These are phyloP conservation scores for Okamejei kenojei DNA, from an alignment of 2,797 vertebrate genomes.

Conservation along the genomic window DNA sequence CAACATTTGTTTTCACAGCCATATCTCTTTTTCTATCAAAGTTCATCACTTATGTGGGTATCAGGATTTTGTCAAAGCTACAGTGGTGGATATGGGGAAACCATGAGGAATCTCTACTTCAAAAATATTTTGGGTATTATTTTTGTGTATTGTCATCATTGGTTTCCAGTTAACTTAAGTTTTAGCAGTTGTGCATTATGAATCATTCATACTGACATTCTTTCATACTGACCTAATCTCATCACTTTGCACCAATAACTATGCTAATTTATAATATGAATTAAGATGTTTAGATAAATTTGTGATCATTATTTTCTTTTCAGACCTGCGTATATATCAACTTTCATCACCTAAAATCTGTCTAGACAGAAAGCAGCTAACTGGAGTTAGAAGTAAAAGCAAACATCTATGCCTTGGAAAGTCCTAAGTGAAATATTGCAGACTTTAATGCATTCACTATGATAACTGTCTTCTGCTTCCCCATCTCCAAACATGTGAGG, in stretches of 20 bases:
- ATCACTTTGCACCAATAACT: not conserved
- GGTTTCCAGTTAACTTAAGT: not conserved
- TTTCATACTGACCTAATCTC: not conserved
- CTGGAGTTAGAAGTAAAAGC: not conserved
- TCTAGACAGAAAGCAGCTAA: conserved; percentile 3
- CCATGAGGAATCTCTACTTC: not conserved
- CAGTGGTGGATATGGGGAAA: not conserved
- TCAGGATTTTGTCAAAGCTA: not conserved
- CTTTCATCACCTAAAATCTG: not conserved
- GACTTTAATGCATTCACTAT: conserved; percentile 10
- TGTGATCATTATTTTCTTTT: not conserved
- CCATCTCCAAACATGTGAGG: not conserved
- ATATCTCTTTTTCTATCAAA: no score
- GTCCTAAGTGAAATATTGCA: not conserved
- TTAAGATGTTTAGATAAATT: not conserved
- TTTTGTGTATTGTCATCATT: not conserved
- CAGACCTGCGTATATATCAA: not conserved
- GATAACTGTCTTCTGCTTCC: conserved; percentile 20
- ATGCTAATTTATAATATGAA: not conserved
- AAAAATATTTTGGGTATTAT: not conserved
- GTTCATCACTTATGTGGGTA: no score
- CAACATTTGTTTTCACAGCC: no score
- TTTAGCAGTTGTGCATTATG: not conserved
- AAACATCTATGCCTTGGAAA: conserved; percentile 13
- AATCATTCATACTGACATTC: not conserved